These are phyloP conservation scores for Drosophila algonquin DNA, from an alignment of 2,888 invertebrate genomes.

Conservation along the genomic window DNA sequence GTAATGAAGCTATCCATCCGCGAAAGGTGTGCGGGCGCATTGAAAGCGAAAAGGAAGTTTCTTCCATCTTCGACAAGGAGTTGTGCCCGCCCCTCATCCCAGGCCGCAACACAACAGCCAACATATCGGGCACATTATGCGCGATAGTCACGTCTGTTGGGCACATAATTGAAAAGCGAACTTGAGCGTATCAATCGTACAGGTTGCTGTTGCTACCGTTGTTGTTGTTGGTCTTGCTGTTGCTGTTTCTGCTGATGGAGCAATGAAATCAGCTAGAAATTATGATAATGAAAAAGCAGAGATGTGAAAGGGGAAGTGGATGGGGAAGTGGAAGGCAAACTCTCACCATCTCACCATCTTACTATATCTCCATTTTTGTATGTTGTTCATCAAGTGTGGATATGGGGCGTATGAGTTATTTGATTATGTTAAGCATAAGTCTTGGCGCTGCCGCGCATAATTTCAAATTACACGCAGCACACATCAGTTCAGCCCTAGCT, in stretches of 20 bases:
- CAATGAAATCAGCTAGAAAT: slow-evolving; percentile 75
- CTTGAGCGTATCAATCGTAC: slow-evolving; percentile 71
- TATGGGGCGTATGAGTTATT: slow-evolving; percentile 70
- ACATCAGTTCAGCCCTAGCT: slow-evolving; percentile 25
- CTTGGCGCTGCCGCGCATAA: slow-evolving; percentile 62
- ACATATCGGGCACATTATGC: slow-evolving; percentile 61
- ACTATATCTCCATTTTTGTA: slow-evolving; percentile 23
- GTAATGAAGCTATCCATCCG: slow-evolving; percentile 63
- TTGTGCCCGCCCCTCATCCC: neutral
- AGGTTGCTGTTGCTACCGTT: slow-evolving; percentile 43
- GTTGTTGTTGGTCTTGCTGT: neutral
- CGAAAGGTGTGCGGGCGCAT: slow-evolving; percentile 52
- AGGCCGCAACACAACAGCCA: slow-evolving; percentile 23
- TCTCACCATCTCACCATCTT: neutral
- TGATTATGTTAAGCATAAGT: slow-evolving; percentile 75
- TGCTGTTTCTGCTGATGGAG: slow-evolving; percentile 8
- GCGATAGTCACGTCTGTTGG: slow-evolving; percentile 69
- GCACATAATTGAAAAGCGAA: slow-evolving; percentile 77
- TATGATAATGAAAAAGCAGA: slow-evolving; percentile 68
- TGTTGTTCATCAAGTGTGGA: slow-evolving; percentile 36
- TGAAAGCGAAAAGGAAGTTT: slow-evolving; percentile 6
- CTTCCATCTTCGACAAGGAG: slow-evolving; percentile 6
- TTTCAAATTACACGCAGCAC: slow-evolving; percentile 71
- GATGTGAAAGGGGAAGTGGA: neutral
- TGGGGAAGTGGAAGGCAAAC: neutral